Percentiles rank a stretch among this genome's conserved stretches.
phyloP scores from a whole-genome alignment of 2,888 invertebrate genomes.

The Leptarthrus brevirostris region DNA sequence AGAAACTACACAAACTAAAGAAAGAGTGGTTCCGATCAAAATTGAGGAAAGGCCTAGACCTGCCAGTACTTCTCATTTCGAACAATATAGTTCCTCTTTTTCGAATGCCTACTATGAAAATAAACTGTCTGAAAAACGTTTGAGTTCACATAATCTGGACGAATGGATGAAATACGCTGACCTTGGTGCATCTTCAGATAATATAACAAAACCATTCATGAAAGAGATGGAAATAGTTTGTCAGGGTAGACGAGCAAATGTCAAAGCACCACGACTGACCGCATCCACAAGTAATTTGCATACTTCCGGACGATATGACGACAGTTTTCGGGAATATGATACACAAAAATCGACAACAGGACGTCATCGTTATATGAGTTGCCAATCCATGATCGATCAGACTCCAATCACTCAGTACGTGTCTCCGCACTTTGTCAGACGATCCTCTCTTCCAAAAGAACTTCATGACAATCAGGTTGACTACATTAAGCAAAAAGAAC shows the following conservation, averaged over 20 bases:
- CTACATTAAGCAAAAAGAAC: constrained; percentile 76
- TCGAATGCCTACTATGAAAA: constrained; percentile 13
- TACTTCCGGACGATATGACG: not conserved
- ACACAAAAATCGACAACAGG: constrained; percentile 57
- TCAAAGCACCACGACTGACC: constrained; percentile 63
- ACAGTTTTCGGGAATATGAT: not conserved
- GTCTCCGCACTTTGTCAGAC: constrained; percentile 58
- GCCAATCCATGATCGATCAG: constrained; percentile 65
- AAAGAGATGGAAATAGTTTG: constrained; percentile 65
- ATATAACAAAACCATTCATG: constrained; percentile 64
- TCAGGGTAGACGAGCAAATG: constrained; percentile 58
- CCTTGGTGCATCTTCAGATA: constrained; percentile 63
- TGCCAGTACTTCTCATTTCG: constrained; percentile 5
- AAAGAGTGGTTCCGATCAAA: constrained; percentile 14
- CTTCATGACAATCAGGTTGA: constrained; percentile 70
- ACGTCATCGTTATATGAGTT: constrained; percentile 60
- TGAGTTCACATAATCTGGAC: constrained; percentile 64
- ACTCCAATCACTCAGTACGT: constrained; percentile 64
- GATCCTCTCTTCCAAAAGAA: constrained; percentile 75
- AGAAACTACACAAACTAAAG: not conserved
- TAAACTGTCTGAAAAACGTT: constrained; percentile 55
- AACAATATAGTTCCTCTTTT: constrained; percentile 12
- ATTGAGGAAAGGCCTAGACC: constrained; percentile 7
- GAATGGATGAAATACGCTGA: constrained; percentile 67
- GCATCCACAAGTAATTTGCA: constrained; percentile 62